Conservation (phyloP, 2,113 vertebrate species). For the Delphinus delphis region DNA sequence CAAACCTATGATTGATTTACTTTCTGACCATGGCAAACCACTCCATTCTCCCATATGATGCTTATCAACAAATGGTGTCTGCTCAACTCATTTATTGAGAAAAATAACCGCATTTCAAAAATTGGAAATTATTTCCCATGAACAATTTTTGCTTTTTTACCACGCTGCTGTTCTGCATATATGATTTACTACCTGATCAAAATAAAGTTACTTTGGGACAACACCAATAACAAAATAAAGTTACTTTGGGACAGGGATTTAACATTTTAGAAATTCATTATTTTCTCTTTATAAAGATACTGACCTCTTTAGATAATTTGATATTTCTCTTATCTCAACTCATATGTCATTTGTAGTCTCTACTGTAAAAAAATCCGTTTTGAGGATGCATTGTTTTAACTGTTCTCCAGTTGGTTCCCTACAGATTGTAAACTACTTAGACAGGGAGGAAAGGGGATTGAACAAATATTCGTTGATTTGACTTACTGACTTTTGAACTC, state of each 20-base stretch:
- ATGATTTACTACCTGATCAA: neutral
- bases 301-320: neutral
- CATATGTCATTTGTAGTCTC: neutral
- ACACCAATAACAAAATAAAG: neutral
- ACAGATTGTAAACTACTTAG: neutral
- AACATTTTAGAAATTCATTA: neutral
- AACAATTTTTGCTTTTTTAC: constrained; percentile 36
- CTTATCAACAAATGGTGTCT: constrained; percentile 77
- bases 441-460: neutral
- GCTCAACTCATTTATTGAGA: constrained; percentile 69
- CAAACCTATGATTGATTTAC: constrained; percentile 75
- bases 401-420: neutral
- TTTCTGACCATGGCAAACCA: constrained; percentile 60
- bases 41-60: constrained; percentile 69
- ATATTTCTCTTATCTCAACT: neutral
- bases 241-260: neutral
- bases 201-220: neutral
- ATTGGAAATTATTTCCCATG: constrained; percentile 51
- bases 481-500: neutral
- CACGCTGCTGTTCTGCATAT: neutral
- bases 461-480: neutral
- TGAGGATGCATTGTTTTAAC: neutral
- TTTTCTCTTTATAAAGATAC: neutral
- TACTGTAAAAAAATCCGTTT: neutral
- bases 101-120: constrained; percentile 61